These are phyloP conservation scores for Smithornis capensis DNA, from an alignment of 2,113 vertebrate species.

Conservation along the genomic window DNA sequence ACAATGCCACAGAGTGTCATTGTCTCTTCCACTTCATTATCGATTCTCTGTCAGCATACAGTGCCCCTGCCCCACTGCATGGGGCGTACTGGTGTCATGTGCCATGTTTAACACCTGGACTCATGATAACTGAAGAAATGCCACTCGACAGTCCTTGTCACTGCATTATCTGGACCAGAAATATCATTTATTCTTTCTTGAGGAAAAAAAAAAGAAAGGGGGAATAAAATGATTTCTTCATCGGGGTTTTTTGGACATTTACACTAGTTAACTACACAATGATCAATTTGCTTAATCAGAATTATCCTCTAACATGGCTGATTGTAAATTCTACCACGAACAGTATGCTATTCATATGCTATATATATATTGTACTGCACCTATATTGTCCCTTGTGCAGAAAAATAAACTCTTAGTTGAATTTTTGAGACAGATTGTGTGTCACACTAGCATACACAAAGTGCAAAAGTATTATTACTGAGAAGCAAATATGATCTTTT, in stretches of 20 bases:
- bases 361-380: not conserved
- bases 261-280: not conserved
- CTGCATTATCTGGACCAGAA: not conserved
- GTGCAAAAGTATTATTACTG: not conserved
- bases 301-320: not conserved
- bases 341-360: not conserved
- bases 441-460: not conserved
- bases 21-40: conserved; percentile 66
- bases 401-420: not conserved
- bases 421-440: not conserved
- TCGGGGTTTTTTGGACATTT: not conserved
- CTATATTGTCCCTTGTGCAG: not conserved
- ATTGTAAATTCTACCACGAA: not conserved
- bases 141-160: conserved; percentile 39
- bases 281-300: not conserved
- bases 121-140: conserved; percentile 44
- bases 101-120: conserved; percentile 65
- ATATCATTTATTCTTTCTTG: not conserved
- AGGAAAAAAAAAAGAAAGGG: fast-evolving
- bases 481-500: not conserved
- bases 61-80: not conserved
- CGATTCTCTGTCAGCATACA: conserved; percentile 53
- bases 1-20: conserved; percentile 37
- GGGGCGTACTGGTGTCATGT: not conserved
- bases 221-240: not conserved